These are phyloP conservation scores for Vicugna pacos DNA, from an alignment of 2,113 vertebrate species.

Conservation along the genomic window DNA sequence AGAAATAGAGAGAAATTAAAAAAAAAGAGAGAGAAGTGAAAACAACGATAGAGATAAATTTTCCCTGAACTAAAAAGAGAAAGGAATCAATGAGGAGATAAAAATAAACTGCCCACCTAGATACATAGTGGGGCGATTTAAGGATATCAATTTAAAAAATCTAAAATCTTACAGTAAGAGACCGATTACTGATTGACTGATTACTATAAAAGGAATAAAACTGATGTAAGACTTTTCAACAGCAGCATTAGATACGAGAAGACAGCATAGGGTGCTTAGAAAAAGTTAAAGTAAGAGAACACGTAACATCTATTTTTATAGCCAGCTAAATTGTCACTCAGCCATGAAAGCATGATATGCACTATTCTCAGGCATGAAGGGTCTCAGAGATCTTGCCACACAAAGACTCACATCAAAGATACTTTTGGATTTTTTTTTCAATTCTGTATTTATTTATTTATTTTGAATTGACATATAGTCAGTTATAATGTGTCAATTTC, in stretches of 20 bases:
- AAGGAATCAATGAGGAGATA: neutral
- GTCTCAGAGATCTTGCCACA: neutral
- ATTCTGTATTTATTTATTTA: too few species aligned
- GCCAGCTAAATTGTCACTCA: neutral
- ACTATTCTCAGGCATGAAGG: neutral
- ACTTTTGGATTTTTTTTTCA: neutral
- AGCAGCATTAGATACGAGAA: neutral
- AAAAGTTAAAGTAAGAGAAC: neutral
- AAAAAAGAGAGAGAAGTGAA: neutral
- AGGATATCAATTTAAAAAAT: neutral
- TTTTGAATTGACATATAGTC: too few species aligned
- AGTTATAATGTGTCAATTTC: too few species aligned
- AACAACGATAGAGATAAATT: neutral
- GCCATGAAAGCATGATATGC: neutral
- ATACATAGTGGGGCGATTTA: neutral
- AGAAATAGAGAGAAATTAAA: neutral
- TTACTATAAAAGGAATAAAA: neutral
- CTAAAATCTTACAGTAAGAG: neutral
- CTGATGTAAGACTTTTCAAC: neutral
- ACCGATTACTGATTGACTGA: too few species aligned
- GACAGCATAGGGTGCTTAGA: neutral
- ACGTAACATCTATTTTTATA: neutral
- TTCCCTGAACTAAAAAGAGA: neutral
- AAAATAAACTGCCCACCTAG: neutral
- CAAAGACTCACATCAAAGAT: neutral